Conservation (phyloP, 2,113 vertebrate species). For the Thalassarche chlororhynchos region DNA sequence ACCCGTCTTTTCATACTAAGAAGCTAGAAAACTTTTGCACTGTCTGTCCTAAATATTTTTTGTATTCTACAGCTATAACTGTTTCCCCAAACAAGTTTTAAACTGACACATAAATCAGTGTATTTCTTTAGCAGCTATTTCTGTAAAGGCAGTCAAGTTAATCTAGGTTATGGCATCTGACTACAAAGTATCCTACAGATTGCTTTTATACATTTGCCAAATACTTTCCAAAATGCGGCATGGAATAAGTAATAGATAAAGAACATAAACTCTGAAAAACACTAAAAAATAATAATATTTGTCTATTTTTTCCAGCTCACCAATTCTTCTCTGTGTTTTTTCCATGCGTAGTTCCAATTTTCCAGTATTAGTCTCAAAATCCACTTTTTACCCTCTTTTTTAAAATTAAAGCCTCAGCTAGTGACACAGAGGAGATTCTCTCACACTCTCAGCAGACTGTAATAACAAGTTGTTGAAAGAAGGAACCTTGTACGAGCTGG, state of each 20-base stretch:
- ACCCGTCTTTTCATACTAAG: background rate
- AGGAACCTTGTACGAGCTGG: background rate
- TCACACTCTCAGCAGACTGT: background rate
- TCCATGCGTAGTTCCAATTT: background rate
- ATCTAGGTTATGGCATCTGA: background rate
- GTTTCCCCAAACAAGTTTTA: background rate
- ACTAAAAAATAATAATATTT: background rate
- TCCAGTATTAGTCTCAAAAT: constrained; percentile 4
- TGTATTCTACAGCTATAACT: background rate
- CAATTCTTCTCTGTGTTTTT: background rate
- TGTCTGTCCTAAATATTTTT: background rate
- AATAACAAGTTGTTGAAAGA: background rate
- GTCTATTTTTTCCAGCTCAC: background rate
- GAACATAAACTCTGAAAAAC: background rate
- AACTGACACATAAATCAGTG: background rate
- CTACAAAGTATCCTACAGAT: background rate
- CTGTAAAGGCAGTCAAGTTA: background rate
- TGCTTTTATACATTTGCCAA: background rate
- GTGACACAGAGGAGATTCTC: background rate
- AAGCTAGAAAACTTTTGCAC: background rate
- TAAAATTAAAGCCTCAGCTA: background rate
- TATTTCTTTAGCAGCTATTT: background rate
- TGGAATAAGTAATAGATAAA: constrained; percentile 4
- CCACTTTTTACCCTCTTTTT: background rate
- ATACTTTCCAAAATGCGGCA: background rate